Percentiles rank a stretch among this genome's conserved stretches.
Conservation (phyloP, 1,140 invertebrate species). For the Drosophila triauraria region DNA sequence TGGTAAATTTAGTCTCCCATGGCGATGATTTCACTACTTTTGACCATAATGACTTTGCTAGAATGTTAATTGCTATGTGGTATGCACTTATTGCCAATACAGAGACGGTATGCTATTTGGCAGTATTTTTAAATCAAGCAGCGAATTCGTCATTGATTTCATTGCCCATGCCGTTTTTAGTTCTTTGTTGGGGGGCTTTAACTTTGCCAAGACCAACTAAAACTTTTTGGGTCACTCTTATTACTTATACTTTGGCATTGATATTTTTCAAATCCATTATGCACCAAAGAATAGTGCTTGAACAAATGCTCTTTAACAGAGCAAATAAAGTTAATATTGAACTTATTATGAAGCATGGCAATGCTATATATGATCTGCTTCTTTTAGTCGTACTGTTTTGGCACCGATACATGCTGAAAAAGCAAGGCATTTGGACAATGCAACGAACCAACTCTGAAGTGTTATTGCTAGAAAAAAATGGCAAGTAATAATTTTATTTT, state of each 20-base stretch:
- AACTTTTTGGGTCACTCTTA: slow-evolving; percentile 98
- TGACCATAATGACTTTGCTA: slow-evolving; percentile 64
- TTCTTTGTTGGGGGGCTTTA: slow-evolving; percentile 98
- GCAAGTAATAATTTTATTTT: slow-evolving; percentile 14
- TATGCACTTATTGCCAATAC: slow-evolving; percentile 95
- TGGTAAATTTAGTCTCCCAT: background rate
- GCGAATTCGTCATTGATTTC: slow-evolving; percentile 93
- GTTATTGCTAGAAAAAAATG: slow-evolving; percentile 8
- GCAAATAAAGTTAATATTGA: slow-evolving; percentile 94
- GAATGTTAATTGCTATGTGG: slow-evolving; percentile 90
- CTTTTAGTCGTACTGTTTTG: slow-evolving; percentile 97
- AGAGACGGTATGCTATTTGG: slow-evolving; percentile 97
- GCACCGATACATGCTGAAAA: slow-evolving; percentile 90
- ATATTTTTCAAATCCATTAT: slow-evolving; percentile 97
- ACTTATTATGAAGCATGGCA: slow-evolving; percentile 93
- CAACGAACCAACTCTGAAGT: slow-evolving; percentile 31
- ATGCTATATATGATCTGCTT: slow-evolving; percentile 95
- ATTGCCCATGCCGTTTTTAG: slow-evolving; percentile 96
- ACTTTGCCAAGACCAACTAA: slow-evolving; percentile 98
- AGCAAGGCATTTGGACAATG: slow-evolving; percentile 69
- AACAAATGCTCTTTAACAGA: slow-evolving; percentile 88
- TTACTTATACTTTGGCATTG: slow-evolving; percentile 97
- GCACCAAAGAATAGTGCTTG: slow-evolving; percentile 96
- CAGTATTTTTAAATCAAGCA: slow-evolving; percentile 96
- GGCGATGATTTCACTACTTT: slow-evolving; percentile 47